Conservation (phyloP, 2,888 invertebrate species). For the Hyppa rectilinea region DNA sequence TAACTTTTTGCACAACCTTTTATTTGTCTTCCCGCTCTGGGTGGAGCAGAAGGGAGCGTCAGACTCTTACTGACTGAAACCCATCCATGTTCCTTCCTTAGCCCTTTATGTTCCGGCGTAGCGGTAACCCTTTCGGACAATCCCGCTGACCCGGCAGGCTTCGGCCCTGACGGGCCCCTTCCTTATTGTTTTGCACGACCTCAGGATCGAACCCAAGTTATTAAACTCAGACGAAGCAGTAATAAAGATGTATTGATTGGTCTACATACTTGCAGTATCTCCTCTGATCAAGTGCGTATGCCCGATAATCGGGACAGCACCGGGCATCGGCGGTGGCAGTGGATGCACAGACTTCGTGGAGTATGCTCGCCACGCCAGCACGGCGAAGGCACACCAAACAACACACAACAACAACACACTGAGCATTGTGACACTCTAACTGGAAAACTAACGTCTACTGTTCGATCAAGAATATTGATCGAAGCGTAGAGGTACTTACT, state of each 20-base stretch:
- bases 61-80: no score
- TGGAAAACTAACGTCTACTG: background rate
- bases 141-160: no score
- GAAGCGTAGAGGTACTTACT: background rate
- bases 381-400: slow-evolving; percentile 5
- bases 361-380: slow-evolving; percentile 25
- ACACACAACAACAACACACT: slow-evolving; percentile 42
- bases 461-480: background rate
- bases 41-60: no score
- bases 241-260: background rate
- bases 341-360: slow-evolving; percentile 11
- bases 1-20: no score
- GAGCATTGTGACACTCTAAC: slow-evolving; percentile 39
- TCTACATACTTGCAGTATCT: slow-evolving; percentile 44
- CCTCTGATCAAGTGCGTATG: slow-evolving; percentile 42
- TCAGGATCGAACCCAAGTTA: no score
- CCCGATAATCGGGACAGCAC: slow-evolving; percentile 40
- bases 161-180: no score
- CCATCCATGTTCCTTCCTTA: no score
- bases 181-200: no score
- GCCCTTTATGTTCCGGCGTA: no score
- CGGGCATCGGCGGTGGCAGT: slow-evolving; percentile 39
- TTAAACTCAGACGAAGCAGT: no score
- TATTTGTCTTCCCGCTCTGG: no score
- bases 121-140: no score